These are phyloP conservation scores for Sphaeramia orbicularis DNA, from an alignment of 2,797 vertebrate species.

Conservation along the genomic window DNA sequence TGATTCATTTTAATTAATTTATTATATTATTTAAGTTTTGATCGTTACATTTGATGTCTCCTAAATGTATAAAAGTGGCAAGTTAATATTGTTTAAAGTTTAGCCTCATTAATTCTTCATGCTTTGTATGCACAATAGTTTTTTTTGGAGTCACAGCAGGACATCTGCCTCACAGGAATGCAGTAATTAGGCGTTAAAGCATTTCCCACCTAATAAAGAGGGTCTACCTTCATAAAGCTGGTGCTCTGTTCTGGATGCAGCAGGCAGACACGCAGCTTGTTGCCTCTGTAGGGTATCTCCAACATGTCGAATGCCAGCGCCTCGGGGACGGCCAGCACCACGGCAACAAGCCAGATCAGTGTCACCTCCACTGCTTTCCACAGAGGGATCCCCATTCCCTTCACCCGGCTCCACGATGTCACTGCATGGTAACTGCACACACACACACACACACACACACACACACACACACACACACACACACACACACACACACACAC, in stretches of 20 bases:
- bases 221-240: conserved; percentile 85
- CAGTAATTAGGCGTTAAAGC: background rate
- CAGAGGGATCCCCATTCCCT: conserved; percentile 91
- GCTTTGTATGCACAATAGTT: no score
- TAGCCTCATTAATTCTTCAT: no score
- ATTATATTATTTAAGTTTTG: no score
- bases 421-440: conserved; percentile 89
- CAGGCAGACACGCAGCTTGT: conserved; percentile 87
- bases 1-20: no score
- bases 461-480: conserved; percentile 6
- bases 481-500: conserved; percentile 1
- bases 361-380: conserved; percentile 90
- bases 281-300: conserved; percentile 86
- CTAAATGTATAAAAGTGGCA: no score
- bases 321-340: conserved; percentile 89
- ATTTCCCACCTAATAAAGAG: background rate
- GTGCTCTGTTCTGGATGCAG: conserved; percentile 85
- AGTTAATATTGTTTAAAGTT: no score
- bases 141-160: background rate
- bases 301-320: conserved; percentile 90
- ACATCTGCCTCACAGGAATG: background rate
- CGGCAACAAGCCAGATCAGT: conserved; percentile 88
- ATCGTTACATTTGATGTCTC: no score
- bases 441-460: background rate
- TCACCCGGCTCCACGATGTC: conserved; percentile 92